phyloP scores from a whole-genome alignment of 2,888 invertebrate genomes.

The Cosmia pyralina region DNA sequence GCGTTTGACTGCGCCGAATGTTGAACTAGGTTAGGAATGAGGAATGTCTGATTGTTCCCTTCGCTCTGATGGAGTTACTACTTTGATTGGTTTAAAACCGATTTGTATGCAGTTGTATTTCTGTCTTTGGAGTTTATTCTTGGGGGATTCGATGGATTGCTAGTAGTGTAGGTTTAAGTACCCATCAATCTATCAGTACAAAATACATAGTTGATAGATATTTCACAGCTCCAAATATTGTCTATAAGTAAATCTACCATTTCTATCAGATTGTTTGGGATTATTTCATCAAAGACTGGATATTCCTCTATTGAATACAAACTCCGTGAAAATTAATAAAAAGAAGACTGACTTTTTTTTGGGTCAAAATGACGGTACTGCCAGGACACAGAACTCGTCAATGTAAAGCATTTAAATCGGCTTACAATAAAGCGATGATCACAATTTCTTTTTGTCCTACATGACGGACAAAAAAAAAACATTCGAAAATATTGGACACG shows the following conservation, averaged over 20 bases:
- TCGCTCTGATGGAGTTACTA: constrained; percentile 28
- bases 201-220: neutral
- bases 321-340: neutral
- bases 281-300: neutral
- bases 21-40: constrained; percentile 43
- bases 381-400: too few relatives aligned
- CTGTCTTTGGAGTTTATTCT: neutral
- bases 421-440: neutral
- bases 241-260: too few relatives aligned
- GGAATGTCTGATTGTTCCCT: constrained; percentile 31
- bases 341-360: neutral
- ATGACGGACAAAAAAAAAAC: too few relatives aligned
- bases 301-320: neutral
- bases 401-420: neutral
- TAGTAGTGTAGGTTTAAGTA: neutral
- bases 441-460: too few relatives aligned
- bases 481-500: too few relatives aligned
- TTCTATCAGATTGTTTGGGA: neutral
- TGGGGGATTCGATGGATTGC: neutral
- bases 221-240: neutral
- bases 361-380: neutral
- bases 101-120: constrained; percentile 29
- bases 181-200: neutral
- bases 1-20: constrained; percentile 28
- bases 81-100: too few relatives aligned